These are phyloP conservation scores for Lathamus discolor DNA, from an alignment of 2,113 vertebrate genomes.

Conservation along the genomic window DNA sequence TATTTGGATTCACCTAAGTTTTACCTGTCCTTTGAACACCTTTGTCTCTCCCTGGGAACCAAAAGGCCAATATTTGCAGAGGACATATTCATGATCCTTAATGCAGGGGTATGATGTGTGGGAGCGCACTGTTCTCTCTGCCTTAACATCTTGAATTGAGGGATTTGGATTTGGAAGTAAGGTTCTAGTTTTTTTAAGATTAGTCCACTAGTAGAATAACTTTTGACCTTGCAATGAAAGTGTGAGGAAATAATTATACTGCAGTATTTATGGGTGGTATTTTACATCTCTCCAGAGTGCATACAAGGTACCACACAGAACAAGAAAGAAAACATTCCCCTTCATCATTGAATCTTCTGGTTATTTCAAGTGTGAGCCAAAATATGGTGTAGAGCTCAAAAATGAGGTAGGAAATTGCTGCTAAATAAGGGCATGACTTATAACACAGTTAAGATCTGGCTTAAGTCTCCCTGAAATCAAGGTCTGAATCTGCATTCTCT, in stretches of 20 bases:
- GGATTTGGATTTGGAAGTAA: not conserved
- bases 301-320: not conserved
- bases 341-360: not conserved
- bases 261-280: constrained; percentile 24
- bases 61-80: not conserved
- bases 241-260: constrained; percentile 33
- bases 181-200: not conserved
- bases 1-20: not conserved
- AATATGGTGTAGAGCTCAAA: not conserved
- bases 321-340: not conserved
- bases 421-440: not conserved
- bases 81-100: not conserved
- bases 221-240: constrained; percentile 5
- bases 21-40: not conserved
- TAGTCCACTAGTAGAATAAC: not conserved
- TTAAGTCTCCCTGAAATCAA: not conserved
- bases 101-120: accelerated
- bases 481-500: not conserved
- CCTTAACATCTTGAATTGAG: not conserved
- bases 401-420: not conserved
- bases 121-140: not conserved
- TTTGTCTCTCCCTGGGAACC: not conserved
- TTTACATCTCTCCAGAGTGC: not conserved
- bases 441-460: not conserved
- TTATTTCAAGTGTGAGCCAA: not conserved